These are phyloP conservation scores for Limnephilus marmoratus DNA, from an alignment of 2,888 invertebrate genomes.

Conservation along the genomic window DNA sequence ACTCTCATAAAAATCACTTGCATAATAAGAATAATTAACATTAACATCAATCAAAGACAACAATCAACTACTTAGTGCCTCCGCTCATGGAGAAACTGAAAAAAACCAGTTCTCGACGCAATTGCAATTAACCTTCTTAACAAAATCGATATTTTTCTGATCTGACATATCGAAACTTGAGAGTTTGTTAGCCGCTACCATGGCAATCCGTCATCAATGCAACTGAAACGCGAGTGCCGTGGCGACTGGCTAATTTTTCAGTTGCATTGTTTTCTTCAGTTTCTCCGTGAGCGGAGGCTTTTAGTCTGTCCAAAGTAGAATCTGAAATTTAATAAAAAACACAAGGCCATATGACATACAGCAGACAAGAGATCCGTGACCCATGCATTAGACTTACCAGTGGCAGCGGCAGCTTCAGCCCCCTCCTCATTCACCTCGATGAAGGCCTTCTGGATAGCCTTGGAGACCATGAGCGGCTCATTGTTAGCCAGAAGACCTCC, in stretches of 20 bases:
- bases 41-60: not conserved
- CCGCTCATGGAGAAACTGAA: no score
- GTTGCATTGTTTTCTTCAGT: no score
- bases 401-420: slow-evolving; percentile 90
- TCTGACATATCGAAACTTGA: no score
- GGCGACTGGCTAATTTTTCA: no score
- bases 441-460: slow-evolving; percentile 89
- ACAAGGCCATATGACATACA: not conserved
- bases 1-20: not conserved
- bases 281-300: no score
- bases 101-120: no score
- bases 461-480: slow-evolving; percentile 79
- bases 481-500: slow-evolving; percentile 77
- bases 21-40: not conserved
- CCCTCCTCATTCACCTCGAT: slow-evolving; percentile 93
- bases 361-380: not conserved
- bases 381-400: slow-evolving; percentile 77
- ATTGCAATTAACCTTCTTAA: no score
- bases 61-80: not conserved
- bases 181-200: no score
- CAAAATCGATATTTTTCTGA: no score
- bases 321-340: not conserved
- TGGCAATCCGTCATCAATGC: no score
- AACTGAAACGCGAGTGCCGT: no score
- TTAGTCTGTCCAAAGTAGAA: not conserved